phyloP scores from a whole-genome alignment of 2,888 invertebrate genomes.

The Eilema caniola region DNA sequence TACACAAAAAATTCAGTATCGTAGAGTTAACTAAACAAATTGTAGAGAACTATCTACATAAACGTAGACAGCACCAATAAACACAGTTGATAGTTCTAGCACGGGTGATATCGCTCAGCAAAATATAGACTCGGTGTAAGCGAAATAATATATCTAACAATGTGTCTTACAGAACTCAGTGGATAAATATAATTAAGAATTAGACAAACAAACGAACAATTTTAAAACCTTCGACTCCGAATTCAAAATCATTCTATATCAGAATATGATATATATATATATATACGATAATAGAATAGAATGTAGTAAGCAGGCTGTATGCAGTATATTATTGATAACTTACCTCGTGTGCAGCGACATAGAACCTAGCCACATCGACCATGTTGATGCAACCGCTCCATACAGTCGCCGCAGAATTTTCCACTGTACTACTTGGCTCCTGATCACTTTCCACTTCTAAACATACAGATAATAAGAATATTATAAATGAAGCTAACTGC shows the following conservation, averaged over 20 bases:
- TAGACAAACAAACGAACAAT: too few relatives aligned
- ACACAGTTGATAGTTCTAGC: neutral
- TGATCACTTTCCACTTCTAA: constrained; percentile 90
- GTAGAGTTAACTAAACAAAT: too few relatives aligned
- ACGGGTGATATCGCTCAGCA: too few relatives aligned
- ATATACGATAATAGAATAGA: too few relatives aligned
- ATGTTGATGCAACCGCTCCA: constrained; percentile 96
- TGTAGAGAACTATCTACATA: too few relatives aligned
- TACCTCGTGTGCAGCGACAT: constrained; percentile 93
- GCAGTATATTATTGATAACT: neutral
- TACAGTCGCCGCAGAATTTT: constrained; percentile 82
- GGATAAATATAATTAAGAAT: too few relatives aligned
- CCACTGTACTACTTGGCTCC: constrained; percentile 93
- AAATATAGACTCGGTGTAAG: too few relatives aligned
- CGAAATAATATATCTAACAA: too few relatives aligned
- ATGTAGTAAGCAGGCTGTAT: neutral
- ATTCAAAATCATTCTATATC: too few relatives aligned
- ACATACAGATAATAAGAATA: constrained; percentile 15
- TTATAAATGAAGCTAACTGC: neutral
- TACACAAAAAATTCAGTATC: neutral
- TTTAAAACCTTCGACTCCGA: too few relatives aligned
- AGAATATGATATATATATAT: neutral
- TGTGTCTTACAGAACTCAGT: too few relatives aligned
- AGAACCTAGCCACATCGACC: constrained; percentile 96
- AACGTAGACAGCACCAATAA: too few relatives aligned